A percentile compares a stretch with the other conserved stretches of the same genome.
These are phyloP conservation scores for Leucoraja erinaceus DNA, from an alignment of 2,113 vertebrate genomes.

Conservation along the genomic window DNA sequence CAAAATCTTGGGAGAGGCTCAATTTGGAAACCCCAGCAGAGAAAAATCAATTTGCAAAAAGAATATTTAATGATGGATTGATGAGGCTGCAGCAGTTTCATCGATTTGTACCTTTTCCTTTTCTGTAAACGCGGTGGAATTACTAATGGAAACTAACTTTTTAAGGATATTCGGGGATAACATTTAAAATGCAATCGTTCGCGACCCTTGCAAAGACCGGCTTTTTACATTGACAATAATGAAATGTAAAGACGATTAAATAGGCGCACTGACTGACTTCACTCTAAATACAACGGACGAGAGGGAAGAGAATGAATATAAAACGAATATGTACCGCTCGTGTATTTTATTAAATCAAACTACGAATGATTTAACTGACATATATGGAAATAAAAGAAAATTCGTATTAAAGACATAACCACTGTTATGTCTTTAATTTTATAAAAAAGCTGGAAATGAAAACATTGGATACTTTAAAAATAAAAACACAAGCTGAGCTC, in stretches of 20 bases:
- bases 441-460: neutral
- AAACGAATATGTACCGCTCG: neutral
- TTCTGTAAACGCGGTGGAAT: neutral
- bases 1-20: neutral
- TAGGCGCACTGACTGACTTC: neutral
- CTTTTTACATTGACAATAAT: conserved; percentile 7
- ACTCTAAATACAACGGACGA: conserved; percentile 19
- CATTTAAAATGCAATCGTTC: neutral
- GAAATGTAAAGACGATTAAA: conserved; percentile 1
- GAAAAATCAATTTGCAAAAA: conserved; percentile 24
- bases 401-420: neutral
- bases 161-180: neutral
- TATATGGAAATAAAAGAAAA: neutral
- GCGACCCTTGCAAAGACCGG: neutral
- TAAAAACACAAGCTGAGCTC: neutral
- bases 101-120: conserved; percentile 25
- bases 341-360: conserved; percentile 22
- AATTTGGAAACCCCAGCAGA: neutral
- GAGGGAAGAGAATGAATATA: neutral
- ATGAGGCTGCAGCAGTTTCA: conserved; percentile 25
- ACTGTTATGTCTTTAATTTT: no score
- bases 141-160: conserved; percentile 1
- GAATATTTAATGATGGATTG: conserved; percentile 30
- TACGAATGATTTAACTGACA: conserved; percentile 10
- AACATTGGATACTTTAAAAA: neutral